Evolutionary conservation across 2,797 vertebrate species (phyloP).

Genomic region (Tiaroga cobitis): DNA sequence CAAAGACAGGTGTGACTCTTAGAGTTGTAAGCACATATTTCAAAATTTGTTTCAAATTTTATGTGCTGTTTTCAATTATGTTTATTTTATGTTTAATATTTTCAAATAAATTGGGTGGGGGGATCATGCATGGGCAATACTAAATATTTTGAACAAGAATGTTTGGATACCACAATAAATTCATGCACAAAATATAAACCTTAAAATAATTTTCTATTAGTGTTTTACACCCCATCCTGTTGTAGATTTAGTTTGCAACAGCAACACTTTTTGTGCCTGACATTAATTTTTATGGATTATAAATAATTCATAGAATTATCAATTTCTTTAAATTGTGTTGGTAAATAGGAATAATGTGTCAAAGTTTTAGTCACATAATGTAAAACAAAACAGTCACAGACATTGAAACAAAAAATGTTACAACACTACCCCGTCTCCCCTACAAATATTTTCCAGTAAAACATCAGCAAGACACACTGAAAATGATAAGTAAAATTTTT

Average conservation of each 20-base stretch:
- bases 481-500: not conserved
- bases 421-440: not conserved
- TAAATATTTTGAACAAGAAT: not conserved
- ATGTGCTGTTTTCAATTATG: not conserved
- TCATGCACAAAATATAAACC: not conserved
- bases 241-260: not conserved
- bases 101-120: not conserved
- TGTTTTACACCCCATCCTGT: not conserved
- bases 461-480: not conserved
- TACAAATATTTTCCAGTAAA: constrained; percentile 14
- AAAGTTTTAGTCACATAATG: not conserved
- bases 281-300: not conserved
- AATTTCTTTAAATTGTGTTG: not conserved
- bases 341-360: not conserved
- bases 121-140: not conserved
- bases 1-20: not conserved
- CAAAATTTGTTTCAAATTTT: not conserved
- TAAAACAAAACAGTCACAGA: not conserved
- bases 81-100: not conserved
- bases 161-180: not conserved
- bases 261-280: not conserved
- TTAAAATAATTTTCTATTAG: not conserved
- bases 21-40: not conserved
- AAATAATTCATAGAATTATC: not conserved
- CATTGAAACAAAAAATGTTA: not conserved